Evolutionary conservation across 2,113 vertebrate genomes (phyloP), one percentile per base, ranked within the genome.

Genomic region (Catagonus wagneri): DNA sequence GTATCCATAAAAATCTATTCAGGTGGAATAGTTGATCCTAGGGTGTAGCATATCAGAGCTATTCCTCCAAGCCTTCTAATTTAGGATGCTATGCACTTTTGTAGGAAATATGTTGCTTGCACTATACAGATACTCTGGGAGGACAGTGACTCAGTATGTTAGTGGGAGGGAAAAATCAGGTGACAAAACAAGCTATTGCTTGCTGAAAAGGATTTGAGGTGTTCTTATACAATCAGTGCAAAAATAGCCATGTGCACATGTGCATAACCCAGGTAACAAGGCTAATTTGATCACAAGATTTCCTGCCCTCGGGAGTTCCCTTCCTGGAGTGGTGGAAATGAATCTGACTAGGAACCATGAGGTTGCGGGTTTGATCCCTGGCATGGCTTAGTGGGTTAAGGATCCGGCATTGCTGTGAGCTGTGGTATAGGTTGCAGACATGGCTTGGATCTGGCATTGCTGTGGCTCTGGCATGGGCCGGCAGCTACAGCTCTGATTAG

Each of bases 251-350:
- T 89, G 85, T 88, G 79, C 68, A 85, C 72, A 85, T 89, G 85
- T 88, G 79, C 68, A 85, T 94, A 96, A 75, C 72, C 85, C 85
- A 92, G n/a, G 78, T 93, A 96, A 84, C 88, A 79, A 93, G 72
- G 66, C 69, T 85, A 72, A 65, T 83, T 78, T 90, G 88, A 25
- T 92, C 61, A 74, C 60, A 94, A 94, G 4, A 7, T 89, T 78
- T 89, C 79, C 34, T 81, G 6, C 63, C 29, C 16, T 92, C n/a
- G n/a, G n/a, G n/a, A n/a, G n/a, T n/a, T n/a, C n/a, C n/a, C n/a
- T n/a, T n/a, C n/a, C n/a, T n/a, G n/a, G n/a, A n/a, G n/a, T n/a
- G n/a, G n/a, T n/a, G n/a, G n/a, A n/a, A n/a, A n/a, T n/a, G n/a
- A n/a, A n/a, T n/a, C n/a, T n/a, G n/a, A n/a, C n/a, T n/a, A n/a